phyloP scores from a whole-genome alignment of 2,888 invertebrate species.

The Trichopria drosophilae region DNA sequence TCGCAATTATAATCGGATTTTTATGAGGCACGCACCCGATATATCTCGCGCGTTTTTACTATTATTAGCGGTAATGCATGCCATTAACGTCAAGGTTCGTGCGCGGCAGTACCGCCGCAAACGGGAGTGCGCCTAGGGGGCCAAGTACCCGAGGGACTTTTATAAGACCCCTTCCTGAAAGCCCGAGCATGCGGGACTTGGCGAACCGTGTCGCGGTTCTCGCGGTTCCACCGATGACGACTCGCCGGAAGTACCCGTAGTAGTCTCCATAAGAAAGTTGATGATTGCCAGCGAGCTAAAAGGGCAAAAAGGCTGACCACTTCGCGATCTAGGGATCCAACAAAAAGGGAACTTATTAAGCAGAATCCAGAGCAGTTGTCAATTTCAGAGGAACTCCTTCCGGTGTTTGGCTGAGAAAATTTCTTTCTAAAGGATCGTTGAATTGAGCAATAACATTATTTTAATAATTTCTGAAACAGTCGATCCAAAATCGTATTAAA shows the following conservation, averaged over 20 bases:
- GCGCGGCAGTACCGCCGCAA: constrained; percentile 39
- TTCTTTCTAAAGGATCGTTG: too few relatives aligned
- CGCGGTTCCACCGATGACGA: constrained; percentile 8
- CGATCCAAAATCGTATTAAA: too few relatives aligned
- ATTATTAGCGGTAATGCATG: constrained; percentile 52
- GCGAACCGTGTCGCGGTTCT: constrained; percentile 7
- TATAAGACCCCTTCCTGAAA: constrained; percentile 6
- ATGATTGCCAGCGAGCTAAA: constrained; percentile 10
- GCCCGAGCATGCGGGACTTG: constrained; percentile 6
- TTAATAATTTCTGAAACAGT: too few relatives aligned
- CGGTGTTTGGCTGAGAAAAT: too few relatives aligned
- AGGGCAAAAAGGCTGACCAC: too few relatives aligned
- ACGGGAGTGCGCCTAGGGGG: constrained; percentile 16
- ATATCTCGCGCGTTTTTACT: constrained; percentile 39
- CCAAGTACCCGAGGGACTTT: too few relatives aligned
- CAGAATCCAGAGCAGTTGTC: too few relatives aligned
- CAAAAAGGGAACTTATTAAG: too few relatives aligned
- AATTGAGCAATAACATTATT: too few relatives aligned
- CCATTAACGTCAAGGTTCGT: constrained; percentile 52
- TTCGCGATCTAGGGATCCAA: too few relatives aligned
- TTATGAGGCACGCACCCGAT: constrained; percentile 34
- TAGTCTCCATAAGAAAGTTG: too few relatives aligned
- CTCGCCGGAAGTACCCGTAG: constrained; percentile 2
- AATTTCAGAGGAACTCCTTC: too few relatives aligned
- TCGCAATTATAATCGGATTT: constrained; percentile 42